A percentile compares a stretch with the other conserved stretches of the same genome.
Conservation (phyloP, 53 echinoderm and acorn worm species). For the Astropecten irregularis region DNA sequence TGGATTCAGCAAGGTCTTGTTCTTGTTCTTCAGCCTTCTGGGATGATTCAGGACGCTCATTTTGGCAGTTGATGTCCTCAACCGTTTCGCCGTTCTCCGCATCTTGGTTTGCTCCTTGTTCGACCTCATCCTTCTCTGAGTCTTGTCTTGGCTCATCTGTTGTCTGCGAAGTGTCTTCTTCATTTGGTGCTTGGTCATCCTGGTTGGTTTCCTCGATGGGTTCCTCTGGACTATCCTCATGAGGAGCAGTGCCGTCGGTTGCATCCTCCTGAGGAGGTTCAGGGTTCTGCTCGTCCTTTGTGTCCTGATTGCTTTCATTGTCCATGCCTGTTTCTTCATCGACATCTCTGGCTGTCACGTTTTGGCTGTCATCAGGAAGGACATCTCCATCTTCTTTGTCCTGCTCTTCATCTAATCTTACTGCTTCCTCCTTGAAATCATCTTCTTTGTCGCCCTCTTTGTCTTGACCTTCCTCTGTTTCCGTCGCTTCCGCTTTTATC, state of each 20-base stretch:
- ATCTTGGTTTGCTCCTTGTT: background rate
- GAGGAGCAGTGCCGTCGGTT: no score
- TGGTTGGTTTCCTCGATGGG: no score
- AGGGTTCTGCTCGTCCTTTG: background rate
- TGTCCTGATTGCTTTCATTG: background rate
- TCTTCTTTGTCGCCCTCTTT: background rate
- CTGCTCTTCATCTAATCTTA: background rate
- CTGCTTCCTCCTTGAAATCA: background rate
- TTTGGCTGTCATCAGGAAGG: background rate
- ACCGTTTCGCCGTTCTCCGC: background rate
- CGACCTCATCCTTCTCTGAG: background rate
- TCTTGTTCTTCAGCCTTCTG: background rate
- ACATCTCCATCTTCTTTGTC: background rate
- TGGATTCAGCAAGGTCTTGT: background rate
- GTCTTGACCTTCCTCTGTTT: background rate
- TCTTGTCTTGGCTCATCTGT: background rate
- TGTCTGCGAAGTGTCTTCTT: background rate
- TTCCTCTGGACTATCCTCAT: no score
- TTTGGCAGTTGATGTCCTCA: background rate
- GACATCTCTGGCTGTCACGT: background rate
- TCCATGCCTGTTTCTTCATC: slow-evolving; percentile 1
- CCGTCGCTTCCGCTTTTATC: background rate
- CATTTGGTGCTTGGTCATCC: no score
- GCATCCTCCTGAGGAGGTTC: no score
- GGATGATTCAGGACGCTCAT: background rate